Conservation (phyloP, 2,113 vertebrate species). For the Donacobius atricapilla region DNA sequence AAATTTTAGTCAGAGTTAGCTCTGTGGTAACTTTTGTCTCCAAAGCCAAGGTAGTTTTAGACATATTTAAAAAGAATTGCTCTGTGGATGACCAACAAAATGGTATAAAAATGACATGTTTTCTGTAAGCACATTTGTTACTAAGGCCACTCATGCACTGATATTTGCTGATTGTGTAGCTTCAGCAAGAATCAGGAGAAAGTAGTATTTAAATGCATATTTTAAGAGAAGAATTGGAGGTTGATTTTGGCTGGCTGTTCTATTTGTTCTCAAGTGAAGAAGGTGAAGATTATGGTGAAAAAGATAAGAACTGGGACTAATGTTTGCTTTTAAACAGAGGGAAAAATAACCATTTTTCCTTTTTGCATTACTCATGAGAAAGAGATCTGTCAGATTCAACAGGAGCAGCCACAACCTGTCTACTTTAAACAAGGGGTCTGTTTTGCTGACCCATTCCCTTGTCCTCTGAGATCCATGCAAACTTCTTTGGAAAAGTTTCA, state of each 20-base stretch:
- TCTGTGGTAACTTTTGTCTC: background rate
- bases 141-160: background rate
- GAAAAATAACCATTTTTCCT: background rate
- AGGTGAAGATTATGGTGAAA: background rate
- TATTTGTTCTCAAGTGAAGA: background rate
- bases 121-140: background rate
- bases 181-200: background rate
- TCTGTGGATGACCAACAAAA: background rate
- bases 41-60: background rate
- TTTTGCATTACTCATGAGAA: background rate
- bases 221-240: background rate
- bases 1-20: background rate
- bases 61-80: background rate
- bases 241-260: background rate
- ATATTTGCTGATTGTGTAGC: background rate
- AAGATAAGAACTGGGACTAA: background rate
- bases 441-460: background rate
- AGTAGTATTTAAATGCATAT: background rate
- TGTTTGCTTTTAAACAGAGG: background rate
- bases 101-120: background rate
- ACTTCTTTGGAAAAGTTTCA: background rate
- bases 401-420: background rate
- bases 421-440: background rate
- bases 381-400: background rate
- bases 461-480: background rate